Base-by-base conservation (phyloP, 2,888 invertebrate species). In the Melieria picta region DNA sequence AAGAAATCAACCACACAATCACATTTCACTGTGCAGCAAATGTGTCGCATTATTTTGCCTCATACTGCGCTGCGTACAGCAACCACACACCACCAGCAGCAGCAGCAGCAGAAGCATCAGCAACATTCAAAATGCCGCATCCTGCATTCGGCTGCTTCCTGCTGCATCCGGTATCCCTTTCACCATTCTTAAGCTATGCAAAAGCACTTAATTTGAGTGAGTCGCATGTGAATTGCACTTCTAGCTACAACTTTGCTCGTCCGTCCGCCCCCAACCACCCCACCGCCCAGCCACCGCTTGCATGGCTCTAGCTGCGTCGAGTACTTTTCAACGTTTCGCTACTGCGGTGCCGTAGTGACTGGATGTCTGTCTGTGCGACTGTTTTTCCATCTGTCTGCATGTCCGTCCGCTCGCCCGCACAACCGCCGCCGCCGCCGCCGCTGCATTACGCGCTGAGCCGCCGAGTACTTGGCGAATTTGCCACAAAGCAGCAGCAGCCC, bases 201-300 rank as follows among this genome's bases (percentile, higher is more conserved):
- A 77, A 77, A 79, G 77, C 78, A 77, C 80, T 80, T 78, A 77
- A 77, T 74, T 78, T 75, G 74, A 78, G 78, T 76, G 74, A 75
- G 76, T 73, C 76, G 72, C 77, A 77, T 75, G 72, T 75, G 73
- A 66, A 72, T 73, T 69, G 69, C 73, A 72, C 73, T 77, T 70
- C 57, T 55, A 72, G 67, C 70, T 72, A 64, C 61, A 73, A 70
- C 67, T 63, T 66, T 74, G 69, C 65, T 71, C 52, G 63, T 47
- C 58, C 52, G 42, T 50, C 6, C 61, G 13, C 47, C 30, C 30
- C 30, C 30, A 30, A 30, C 3, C 30, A 30, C 30, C 30, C 30
- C 30, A 30, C 30, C 30, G 30, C 30, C 30, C 30, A 30, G 30
- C 30, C 30, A 3, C 30, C 30, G 30, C 30, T 3, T 30, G 30